These are phyloP conservation scores for Etheostoma cragini DNA, from an alignment of 2,113 vertebrate genomes.

Conservation along the genomic window DNA sequence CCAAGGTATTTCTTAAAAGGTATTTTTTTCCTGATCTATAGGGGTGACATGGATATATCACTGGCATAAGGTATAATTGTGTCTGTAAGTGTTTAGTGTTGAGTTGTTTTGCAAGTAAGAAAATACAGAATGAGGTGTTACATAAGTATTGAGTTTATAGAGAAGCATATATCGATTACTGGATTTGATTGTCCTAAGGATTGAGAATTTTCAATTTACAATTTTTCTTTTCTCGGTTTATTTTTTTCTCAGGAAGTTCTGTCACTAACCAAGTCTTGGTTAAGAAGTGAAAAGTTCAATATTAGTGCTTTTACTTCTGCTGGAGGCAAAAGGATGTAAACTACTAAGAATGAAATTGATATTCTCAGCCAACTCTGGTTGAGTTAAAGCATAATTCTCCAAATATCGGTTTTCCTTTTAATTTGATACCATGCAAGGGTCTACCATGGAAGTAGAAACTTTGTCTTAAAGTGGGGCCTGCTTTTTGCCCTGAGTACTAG, in stretches of 20 bases:
- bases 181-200: constrained; percentile 9
- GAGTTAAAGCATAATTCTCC: not conserved
- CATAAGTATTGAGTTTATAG: constrained; percentile 1
- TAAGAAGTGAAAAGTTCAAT: not conserved
- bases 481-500: not conserved
- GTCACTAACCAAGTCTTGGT: constrained; percentile 3
- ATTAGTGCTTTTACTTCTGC: constrained; percentile 15
- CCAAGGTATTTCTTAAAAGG: constrained; percentile 15
- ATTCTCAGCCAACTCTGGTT: not conserved
- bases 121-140: constrained; percentile 3
- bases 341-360: not conserved
- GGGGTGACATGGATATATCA: not conserved
- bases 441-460: not conserved
- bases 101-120: not conserved
- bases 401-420: not conserved
- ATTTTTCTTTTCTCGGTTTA: not conserved
- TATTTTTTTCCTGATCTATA: not conserved
- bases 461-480: not conserved
- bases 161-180: not conserved
- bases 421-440: not conserved
- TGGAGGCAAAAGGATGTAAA: not conserved
- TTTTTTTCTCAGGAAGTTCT: constrained; percentile 6
- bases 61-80: not conserved
- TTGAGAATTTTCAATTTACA: not conserved
- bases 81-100: constrained; percentile 16